phyloP scores from a whole-genome alignment of 2,888 invertebrate species.

The Thymelicus sylvestris region DNA sequence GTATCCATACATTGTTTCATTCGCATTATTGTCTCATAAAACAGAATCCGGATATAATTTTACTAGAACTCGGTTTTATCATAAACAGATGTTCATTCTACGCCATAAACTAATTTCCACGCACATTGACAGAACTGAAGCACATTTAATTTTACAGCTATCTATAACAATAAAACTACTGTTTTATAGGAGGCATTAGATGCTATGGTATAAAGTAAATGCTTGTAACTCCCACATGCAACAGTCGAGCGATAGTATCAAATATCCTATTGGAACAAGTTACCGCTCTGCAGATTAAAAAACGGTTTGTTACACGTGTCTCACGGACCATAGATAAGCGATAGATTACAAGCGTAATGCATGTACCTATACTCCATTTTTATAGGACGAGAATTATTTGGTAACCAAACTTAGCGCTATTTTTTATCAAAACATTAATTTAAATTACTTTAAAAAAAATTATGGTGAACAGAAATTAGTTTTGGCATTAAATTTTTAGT shows the following conservation, averaged over 20 bases:
- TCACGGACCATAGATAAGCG: background rate
- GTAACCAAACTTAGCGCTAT: too few relatives aligned
- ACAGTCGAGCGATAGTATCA: conserved; percentile 32
- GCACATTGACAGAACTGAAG: conserved; percentile 29
- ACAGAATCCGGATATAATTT: conserved; percentile 5
- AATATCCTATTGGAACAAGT: conserved; percentile 36
- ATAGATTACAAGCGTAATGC: background rate
- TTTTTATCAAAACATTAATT: too few relatives aligned
- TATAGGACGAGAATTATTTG: too few relatives aligned
- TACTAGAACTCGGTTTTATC: background rate
- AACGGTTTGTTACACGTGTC: conserved; percentile 15
- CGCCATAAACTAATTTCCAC: conserved; percentile 27
- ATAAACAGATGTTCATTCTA: conserved; percentile 3
- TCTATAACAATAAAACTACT: conserved; percentile 41
- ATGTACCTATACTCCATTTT: too few relatives aligned
- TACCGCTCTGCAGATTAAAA: conserved; percentile 36
- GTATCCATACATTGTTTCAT: background rate
- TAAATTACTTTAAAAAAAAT: too few relatives aligned
- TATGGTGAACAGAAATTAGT: too few relatives aligned
- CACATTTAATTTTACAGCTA: conserved; percentile 32
- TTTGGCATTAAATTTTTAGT: too few relatives aligned
- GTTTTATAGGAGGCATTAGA: conserved; percentile 43
- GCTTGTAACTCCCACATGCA: conserved; percentile 35
- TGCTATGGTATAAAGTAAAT: conserved; percentile 26
- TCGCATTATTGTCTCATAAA: background rate